A percentile compares a stretch with the other conserved stretches of the same genome.
phyloP scores from a whole-genome alignment of 2,888 invertebrate species.

The Mimachlamys varia region DNA sequence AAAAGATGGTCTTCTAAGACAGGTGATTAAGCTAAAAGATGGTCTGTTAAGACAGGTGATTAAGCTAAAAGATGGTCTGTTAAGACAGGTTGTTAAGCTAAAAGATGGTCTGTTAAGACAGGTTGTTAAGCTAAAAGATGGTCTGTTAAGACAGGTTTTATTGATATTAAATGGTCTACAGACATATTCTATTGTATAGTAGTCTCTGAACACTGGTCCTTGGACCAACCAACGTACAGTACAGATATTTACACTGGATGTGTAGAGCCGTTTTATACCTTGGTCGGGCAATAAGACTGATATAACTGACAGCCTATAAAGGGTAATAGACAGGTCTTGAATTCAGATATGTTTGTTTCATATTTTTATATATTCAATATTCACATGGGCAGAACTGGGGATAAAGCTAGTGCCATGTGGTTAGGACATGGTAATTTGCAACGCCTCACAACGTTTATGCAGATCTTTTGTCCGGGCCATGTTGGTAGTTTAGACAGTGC shows the following conservation, averaged over 20 bases:
- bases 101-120: too few species aligned
- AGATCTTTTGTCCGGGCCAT: slow-evolving; percentile 1
- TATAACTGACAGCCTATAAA: not conserved
- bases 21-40: too few species aligned
- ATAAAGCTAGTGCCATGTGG: slow-evolving; percentile 14
- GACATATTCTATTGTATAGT: too few species aligned
- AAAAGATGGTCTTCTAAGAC: too few species aligned
- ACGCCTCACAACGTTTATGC: not conserved
- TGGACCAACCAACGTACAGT: too few species aligned
- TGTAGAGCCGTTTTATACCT: not conserved
- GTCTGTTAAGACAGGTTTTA: too few species aligned
- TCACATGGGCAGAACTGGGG: not conserved
- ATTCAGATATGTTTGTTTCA: not conserved
- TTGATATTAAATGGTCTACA: too few species aligned
- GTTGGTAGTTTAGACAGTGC: not conserved
- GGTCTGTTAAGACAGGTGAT: too few species aligned
- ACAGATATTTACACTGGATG: not conserved
- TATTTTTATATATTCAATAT: slow-evolving; percentile 36
- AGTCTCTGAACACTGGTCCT: too few species aligned
- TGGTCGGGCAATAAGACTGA: not conserved
- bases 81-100: too few species aligned
- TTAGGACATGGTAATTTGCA: slow-evolving; percentile 6
- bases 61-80: too few species aligned
- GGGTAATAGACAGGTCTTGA: not conserved
- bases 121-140: too few species aligned